A percentile compares a stretch with the other conserved stretches of the same genome.
Conservation (phyloP, 2,888 invertebrate species). For the Nymphalis polychloros region DNA sequence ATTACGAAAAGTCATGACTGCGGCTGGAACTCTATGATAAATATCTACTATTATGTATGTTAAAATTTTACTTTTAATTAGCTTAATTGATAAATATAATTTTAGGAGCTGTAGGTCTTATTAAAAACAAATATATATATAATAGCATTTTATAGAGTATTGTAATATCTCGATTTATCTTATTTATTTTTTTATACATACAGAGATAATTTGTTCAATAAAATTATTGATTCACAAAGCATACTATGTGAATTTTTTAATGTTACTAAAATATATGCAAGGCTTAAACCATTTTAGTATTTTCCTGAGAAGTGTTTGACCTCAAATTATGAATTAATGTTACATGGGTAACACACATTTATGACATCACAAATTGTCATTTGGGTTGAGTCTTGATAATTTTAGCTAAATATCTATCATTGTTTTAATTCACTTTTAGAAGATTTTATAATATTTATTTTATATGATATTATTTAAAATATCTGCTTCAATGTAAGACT, state of each 20-base stretch:
- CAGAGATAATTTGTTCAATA: slow-evolving; percentile 25
- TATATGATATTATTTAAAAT: slow-evolving; percentile 31
- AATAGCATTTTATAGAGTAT: slow-evolving; percentile 28
- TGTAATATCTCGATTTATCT: slow-evolving; percentile 34
- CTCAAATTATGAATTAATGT: slow-evolving; percentile 18
- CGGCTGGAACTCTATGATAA: slow-evolving; percentile 28
- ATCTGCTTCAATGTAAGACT: slow-evolving; percentile 33
- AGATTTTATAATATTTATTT: slow-evolving; percentile 40
- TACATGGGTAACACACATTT: slow-evolving; percentile 25
- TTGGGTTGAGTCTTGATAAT: slow-evolving; percentile 35
- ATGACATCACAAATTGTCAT: slow-evolving; percentile 34
- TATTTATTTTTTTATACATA: slow-evolving; percentile 36
- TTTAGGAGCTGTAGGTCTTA: slow-evolving; percentile 33
- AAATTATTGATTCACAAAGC: slow-evolving; percentile 21
- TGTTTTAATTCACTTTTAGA: slow-evolving; percentile 37
- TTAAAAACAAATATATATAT: slow-evolving; percentile 32
- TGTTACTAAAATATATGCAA: slow-evolving; percentile 18
- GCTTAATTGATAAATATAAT: slow-evolving; percentile 39
- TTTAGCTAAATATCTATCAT: slow-evolving; percentile 36
- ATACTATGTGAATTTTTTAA: slow-evolving; percentile 16
- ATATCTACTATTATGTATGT: slow-evolving; percentile 31
- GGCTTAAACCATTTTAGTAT: slow-evolving; percentile 14
- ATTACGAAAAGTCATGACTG: slow-evolving; percentile 23
- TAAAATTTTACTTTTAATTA: slow-evolving; percentile 40
- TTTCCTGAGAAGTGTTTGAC: slow-evolving; percentile 29